phyloP scores from a whole-genome alignment of 2,888 invertebrate species.

The Acrocyrtus sp. region DNA sequence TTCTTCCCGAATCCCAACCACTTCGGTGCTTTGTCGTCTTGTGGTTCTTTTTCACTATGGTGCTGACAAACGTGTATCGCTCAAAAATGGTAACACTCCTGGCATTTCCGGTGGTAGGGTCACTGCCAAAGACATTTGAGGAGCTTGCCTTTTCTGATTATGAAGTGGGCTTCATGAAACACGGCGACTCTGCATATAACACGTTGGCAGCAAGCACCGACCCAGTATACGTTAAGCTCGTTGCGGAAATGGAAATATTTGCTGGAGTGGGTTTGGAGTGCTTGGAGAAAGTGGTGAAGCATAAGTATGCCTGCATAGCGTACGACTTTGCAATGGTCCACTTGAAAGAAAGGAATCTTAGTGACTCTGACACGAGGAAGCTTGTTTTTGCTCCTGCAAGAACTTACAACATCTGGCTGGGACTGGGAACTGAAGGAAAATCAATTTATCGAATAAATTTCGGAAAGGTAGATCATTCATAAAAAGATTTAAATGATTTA shows the following conservation, averaged over 20 bases:
- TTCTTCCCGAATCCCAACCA: conserved; percentile 22
- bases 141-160: conserved; percentile 41
- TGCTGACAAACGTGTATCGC: conserved; percentile 45
- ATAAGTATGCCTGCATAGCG: conserved; percentile 49
- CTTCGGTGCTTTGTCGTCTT: conserved; percentile 38
- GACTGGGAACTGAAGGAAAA: conserved; percentile 41
- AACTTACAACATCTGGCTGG: conserved; percentile 49
- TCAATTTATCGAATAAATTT: conserved; percentile 53
- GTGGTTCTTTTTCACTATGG: conserved; percentile 50
- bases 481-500: too few relatives aligned
- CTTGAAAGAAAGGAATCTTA: conserved; percentile 44
- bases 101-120: conserved; percentile 47
- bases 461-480: too few relatives aligned
- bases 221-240: conserved; percentile 48
- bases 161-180: conserved; percentile 54
- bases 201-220: conserved; percentile 45
- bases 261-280: conserved; percentile 47
- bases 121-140: conserved; percentile 45
- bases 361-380: conserved; percentile 36
- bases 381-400: conserved; percentile 50
- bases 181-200: conserved; percentile 54
- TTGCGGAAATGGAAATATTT: conserved; percentile 52
- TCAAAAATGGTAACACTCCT: conserved; percentile 46
- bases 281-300: conserved; percentile 47
- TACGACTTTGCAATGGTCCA: conserved; percentile 48